Conservation (phyloP, 1,140 invertebrate species). For the Reticulitermes speratus region DNA sequence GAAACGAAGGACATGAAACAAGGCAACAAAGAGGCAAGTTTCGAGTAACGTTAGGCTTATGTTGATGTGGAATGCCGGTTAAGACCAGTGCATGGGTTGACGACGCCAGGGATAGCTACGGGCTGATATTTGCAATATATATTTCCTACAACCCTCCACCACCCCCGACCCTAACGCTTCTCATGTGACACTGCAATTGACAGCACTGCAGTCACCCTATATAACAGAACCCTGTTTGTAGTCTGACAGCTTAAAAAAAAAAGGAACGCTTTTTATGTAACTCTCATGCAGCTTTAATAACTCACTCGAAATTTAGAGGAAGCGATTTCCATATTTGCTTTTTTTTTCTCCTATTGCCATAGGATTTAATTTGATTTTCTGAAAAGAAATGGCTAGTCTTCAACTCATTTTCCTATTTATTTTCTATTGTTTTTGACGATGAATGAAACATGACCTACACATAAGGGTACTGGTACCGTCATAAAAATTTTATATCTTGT, state of each 20-base stretch:
- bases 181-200: neutral
- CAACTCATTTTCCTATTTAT: neutral
- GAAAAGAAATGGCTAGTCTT: neutral
- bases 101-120: neutral
- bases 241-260: neutral
- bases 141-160: neutral
- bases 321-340: neutral
- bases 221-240: neutral
- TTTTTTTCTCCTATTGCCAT: neutral
- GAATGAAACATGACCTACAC: too few relatives aligned
- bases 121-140: conserved; percentile 16
- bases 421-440: too few relatives aligned
- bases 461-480: too few relatives aligned
- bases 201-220: neutral
- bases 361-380: neutral
- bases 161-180: neutral
- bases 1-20: too few relatives aligned
- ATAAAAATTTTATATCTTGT: too few relatives aligned
- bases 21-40: too few relatives aligned
- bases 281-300: neutral
- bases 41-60: neutral
- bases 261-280: neutral
- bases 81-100: neutral
- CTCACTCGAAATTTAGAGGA: neutral
- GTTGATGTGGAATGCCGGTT: neutral